These are phyloP conservation scores for Chorisops tibialis DNA, from an alignment of 2,888 invertebrate genomes.

Conservation along the genomic window DNA sequence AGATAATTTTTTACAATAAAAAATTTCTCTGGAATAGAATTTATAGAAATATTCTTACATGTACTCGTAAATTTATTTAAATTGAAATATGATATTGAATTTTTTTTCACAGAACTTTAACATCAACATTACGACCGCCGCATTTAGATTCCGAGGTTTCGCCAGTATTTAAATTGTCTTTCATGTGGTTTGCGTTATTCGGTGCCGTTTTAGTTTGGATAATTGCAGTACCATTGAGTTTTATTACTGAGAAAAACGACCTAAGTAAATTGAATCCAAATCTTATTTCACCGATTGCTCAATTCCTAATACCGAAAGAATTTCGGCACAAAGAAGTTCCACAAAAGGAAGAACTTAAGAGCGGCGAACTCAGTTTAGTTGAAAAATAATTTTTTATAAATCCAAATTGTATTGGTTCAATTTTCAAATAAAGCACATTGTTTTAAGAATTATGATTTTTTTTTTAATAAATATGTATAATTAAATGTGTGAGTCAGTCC, in stretches of 20 bases:
- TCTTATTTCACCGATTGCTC: conserved; percentile 33
- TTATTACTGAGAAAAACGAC: conserved; percentile 45
- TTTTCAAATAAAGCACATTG: too few relatives aligned
- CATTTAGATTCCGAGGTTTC: conserved; percentile 36
- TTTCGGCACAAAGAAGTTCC: conserved; percentile 13
- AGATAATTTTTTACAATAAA: too few relatives aligned
- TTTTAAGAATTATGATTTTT: too few relatives aligned
- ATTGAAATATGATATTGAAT: too few relatives aligned
- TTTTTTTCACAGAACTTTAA: conserved; percentile 4
- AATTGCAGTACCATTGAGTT: conserved; percentile 54
- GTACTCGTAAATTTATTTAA: too few relatives aligned
- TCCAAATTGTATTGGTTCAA: background rate
- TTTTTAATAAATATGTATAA: too few relatives aligned
- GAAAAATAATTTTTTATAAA: background rate
- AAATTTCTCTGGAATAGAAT: too few relatives aligned
- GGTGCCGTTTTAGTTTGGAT: conserved; percentile 53
- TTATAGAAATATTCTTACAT: too few relatives aligned
- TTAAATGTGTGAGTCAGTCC: too few relatives aligned
- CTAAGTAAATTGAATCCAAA: conserved; percentile 29
- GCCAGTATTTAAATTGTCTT: conserved; percentile 55
- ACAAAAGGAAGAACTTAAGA: conserved; percentile 10
- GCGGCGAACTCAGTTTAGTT: background rate
- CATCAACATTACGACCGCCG: background rate
- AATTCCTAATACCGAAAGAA: conserved; percentile 26
- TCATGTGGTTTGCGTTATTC: conserved; percentile 56